A percentile compares a stretch with the other conserved stretches of the same genome.
Conservation (phyloP, 53 echinoderm and acorn worm species). For the Paracentrotus lividus region DNA sequence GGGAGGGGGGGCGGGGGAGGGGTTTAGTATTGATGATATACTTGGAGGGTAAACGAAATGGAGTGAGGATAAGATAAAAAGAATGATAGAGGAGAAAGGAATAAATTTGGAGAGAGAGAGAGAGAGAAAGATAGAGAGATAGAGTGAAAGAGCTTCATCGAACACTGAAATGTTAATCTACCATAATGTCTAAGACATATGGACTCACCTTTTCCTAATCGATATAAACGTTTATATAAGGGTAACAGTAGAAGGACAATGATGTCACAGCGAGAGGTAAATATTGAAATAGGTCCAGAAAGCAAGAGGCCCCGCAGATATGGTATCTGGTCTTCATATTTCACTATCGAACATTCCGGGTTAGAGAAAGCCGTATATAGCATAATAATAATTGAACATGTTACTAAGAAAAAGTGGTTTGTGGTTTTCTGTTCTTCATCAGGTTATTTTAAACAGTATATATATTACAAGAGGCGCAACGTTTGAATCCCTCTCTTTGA, state of each 20-base stretch:
- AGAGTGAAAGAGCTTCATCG: not conserved
- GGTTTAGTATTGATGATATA: no score
- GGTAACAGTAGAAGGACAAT: constrained; percentile 37
- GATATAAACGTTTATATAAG: constrained; percentile 43
- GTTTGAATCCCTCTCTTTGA: no score
- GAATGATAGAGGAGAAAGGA: not conserved
- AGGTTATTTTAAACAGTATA: no score
- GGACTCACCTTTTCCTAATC: constrained; percentile 61
- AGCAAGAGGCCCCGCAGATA: constrained; percentile 9
- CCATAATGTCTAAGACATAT: constrained; percentile 24
- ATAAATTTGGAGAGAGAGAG: not conserved
- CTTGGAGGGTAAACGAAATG: not conserved
- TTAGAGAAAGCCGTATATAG: no score
- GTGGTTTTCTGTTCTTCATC: no score
- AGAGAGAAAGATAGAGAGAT: not conserved
- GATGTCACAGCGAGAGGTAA: constrained; percentile 43
- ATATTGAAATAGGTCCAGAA: constrained; percentile 48
- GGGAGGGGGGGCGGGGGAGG: not conserved
- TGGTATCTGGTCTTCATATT: not conserved
- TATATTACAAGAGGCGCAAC: no score
- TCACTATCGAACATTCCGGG: not conserved
- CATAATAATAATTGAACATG: no score
- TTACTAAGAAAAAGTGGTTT: no score
- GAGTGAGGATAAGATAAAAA: no score
- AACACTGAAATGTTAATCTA: constrained; percentile 16